Percentiles rank a stretch among this genome's conserved stretches.
phyloP scores from a whole-genome alignment of 2,888 invertebrate species.

The Drosophila prolongata region DNA sequence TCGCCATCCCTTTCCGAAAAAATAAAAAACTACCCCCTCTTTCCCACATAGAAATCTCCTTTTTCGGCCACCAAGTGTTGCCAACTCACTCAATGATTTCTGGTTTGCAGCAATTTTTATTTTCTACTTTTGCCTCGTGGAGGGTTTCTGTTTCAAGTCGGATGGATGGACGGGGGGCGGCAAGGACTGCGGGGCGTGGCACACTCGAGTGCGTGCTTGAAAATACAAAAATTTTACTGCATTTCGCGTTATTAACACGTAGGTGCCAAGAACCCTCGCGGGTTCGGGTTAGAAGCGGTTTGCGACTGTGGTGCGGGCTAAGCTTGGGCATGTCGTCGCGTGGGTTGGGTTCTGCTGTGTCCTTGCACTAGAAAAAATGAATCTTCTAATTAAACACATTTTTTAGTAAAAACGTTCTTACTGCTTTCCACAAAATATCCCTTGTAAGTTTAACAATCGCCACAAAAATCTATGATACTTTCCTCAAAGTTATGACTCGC shows the following conservation, averaged over 20 bases:
- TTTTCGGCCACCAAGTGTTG: slow-evolving; percentile 68
- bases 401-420: no score
- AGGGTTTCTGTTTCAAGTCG: slow-evolving; percentile 76
- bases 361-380: slow-evolving; percentile 1
- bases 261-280: slow-evolving; percentile 58
- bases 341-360: slow-evolving; percentile 9
- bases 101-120: slow-evolving; percentile 35
- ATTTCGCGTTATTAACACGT: slow-evolving; percentile 80
- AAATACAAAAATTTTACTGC: slow-evolving; percentile 77
- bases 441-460: no score
- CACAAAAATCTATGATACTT: no score
- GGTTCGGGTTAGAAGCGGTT: slow-evolving; percentile 35
- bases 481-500: no score
- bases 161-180: slow-evolving; percentile 18
- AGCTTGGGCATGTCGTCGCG: slow-evolving; percentile 2
- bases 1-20: neutral
- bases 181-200: slow-evolving; percentile 65
- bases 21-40: slow-evolving; percentile 16
- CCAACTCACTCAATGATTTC: slow-evolving; percentile 73
- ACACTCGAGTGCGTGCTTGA: slow-evolving; percentile 67
- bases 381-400: no score
- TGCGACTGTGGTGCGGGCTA: slow-evolving; percentile 36
- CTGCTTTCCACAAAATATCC: no score
- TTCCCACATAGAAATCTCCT: slow-evolving; percentile 34
- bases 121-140: slow-evolving; percentile 51